Conservation (phyloP, 2,113 vertebrate genomes). For the Raja brachyura region DNA sequence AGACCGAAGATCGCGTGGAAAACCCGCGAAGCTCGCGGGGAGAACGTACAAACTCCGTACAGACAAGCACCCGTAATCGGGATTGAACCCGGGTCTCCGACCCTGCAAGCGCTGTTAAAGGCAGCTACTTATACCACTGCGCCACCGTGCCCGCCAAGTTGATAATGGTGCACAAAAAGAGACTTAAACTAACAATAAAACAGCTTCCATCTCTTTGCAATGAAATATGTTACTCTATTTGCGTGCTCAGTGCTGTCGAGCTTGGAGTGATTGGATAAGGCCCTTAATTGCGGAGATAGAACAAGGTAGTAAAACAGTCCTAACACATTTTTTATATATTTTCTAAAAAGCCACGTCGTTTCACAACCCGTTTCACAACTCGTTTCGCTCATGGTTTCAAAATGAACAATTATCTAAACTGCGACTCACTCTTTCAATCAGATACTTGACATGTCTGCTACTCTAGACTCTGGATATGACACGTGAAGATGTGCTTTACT, state of each 20-base stretch:
- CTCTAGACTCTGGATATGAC: constrained; percentile 28
- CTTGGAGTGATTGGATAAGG: not conserved
- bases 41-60: too few relatives aligned
- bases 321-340: not conserved
- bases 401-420: not conserved
- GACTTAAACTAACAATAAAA: too few relatives aligned
- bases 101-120: too few relatives aligned
- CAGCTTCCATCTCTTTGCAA: not conserved
- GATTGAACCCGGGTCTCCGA: too few relatives aligned
- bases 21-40: too few relatives aligned
- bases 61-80: too few relatives aligned
- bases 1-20: too few relatives aligned
- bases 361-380: too few relatives aligned
- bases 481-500: not conserved
- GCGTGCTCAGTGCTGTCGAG: not conserved
- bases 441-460: not conserved
- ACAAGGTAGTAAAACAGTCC: not conserved
- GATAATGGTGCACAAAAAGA: too few relatives aligned
- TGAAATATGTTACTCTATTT: not conserved
- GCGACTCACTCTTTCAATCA: not conserved
- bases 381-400: not conserved
- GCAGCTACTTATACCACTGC: too few relatives aligned
- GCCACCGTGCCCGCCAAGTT: too few relatives aligned
- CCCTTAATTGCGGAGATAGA: too few relatives aligned
- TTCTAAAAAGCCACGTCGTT: not conserved